Evolutionary conservation across 2,888 invertebrate genomes (phyloP).

Genomic region (Cheilosia scutellata): DNA sequence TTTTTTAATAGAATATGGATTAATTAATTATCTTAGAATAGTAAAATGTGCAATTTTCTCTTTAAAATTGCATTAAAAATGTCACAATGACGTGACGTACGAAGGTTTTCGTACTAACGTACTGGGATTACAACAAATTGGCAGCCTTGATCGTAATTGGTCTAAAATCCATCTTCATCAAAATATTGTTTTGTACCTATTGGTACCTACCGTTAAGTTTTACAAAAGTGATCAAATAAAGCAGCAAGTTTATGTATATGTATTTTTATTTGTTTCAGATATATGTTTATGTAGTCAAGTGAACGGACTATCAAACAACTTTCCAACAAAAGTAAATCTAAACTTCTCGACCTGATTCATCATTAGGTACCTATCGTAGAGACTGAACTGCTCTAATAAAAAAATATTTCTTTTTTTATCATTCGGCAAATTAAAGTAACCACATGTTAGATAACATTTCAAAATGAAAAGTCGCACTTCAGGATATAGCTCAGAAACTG

Average conservation of each 20-base stretch:
- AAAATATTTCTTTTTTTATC: conserved; percentile 18
- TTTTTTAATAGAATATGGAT: too few relatives aligned
- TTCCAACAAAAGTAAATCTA: background rate
- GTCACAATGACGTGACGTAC: too few relatives aligned
- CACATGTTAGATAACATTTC: background rate
- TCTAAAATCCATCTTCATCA: too few relatives aligned
- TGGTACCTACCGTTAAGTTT: too few relatives aligned
- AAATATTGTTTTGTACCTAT: too few relatives aligned
- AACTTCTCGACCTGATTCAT: conserved; percentile 38
- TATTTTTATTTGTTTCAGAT: conserved; percentile 29
- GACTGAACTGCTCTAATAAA: conserved; percentile 36
- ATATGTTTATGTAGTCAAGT: conserved; percentile 17
- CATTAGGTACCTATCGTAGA: conserved; percentile 25
- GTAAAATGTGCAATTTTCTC: too few relatives aligned
- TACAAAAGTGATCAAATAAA: too few relatives aligned
- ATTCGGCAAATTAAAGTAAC: conserved; percentile 6
- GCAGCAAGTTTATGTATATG: conserved; percentile 1
- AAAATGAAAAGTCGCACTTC: conserved; percentile 76
- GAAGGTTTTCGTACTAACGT: too few relatives aligned
- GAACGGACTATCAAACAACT: background rate
- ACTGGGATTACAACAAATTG: too few relatives aligned
- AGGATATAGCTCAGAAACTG: conserved; percentile 80
- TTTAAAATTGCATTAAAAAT: too few relatives aligned
- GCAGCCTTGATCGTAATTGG: too few relatives aligned
- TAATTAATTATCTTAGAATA: too few relatives aligned